Evolutionary conservation across 1,140 invertebrate species (phyloP).

Genomic region (Chymomyza costata): DNA sequence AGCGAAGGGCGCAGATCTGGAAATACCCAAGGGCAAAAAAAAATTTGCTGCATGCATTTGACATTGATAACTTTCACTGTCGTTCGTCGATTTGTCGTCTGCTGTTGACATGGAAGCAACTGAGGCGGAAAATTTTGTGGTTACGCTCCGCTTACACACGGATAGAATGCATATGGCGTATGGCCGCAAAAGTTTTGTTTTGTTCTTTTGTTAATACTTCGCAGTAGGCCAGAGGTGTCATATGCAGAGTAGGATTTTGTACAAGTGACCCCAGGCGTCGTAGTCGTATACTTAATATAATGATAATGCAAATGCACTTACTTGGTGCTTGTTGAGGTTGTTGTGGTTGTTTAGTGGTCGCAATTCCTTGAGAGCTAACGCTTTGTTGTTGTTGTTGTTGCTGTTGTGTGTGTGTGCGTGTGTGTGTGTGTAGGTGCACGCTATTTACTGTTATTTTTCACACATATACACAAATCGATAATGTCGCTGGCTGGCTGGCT

Average conservation of each 20-base stretch:
- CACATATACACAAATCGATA: conserved; percentile 69
- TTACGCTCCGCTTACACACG: not conserved
- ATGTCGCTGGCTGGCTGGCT: conserved; percentile 26
- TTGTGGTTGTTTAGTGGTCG: conserved; percentile 40
- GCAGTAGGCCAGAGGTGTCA: too few relatives aligned
- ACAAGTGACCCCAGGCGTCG: too few relatives aligned
- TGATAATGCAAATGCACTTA: conserved; percentile 44
- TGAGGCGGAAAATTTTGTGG: conserved; percentile 17
- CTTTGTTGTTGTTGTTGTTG: conserved; percentile 28
- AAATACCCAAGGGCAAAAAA: too few relatives aligned
- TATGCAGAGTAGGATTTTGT: too few relatives aligned
- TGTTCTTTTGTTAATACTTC: too few relatives aligned
- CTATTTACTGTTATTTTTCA: conserved; percentile 48
- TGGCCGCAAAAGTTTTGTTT: conserved; percentile 16
- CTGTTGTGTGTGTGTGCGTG: conserved; percentile 21
- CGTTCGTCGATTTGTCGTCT: conserved; percentile 10
- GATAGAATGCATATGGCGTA: not conserved
- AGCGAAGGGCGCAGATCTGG: too few relatives aligned
- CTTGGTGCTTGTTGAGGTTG: conserved; percentile 52
- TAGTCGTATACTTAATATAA: conserved; percentile 49
- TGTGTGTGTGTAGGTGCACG: conserved; percentile 26
- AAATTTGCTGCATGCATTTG: conserved; percentile 27
- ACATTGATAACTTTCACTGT: conserved; percentile 30
- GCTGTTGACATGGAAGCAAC: conserved; percentile 8
- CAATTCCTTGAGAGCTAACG: too few relatives aligned